Evolutionary conservation across 2,888 invertebrate genomes (phyloP).

Genomic region (Temnothorax ravouxi): DNA sequence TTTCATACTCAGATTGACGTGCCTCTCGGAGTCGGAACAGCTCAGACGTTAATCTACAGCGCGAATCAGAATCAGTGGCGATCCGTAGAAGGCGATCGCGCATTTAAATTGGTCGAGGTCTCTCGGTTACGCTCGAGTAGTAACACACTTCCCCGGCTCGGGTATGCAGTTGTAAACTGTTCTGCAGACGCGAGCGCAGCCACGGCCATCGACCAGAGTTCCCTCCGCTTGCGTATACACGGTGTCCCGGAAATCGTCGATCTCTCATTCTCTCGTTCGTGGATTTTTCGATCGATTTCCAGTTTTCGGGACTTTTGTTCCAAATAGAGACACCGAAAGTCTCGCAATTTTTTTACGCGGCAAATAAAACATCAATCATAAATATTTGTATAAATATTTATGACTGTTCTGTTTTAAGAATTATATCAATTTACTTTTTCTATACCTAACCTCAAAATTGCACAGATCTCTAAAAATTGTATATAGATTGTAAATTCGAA

Average conservation of each 20-base stretch:
- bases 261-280: neutral
- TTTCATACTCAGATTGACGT: slow-evolving; percentile 35
- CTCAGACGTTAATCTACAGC: slow-evolving; percentile 58
- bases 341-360: neutral
- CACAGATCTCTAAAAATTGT: neutral
- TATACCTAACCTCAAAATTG: neutral
- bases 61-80: slow-evolving; percentile 60
- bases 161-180: slow-evolving; percentile 70
- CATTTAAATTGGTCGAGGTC: slow-evolving; percentile 77
- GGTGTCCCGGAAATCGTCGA: slow-evolving; percentile 15
- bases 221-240: slow-evolving; percentile 54
- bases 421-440: neutral
- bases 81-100: slow-evolving; percentile 72
- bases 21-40: slow-evolving; percentile 11
- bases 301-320: neutral
- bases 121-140: slow-evolving; percentile 76
- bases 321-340: neutral
- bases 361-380: neutral
- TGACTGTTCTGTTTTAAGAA: slow-evolving; percentile 9
- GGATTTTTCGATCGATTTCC: neutral
- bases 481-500: neutral
- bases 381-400: slow-evolving; percentile 15
- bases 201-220: slow-evolving; percentile 73
- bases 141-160: slow-evolving; percentile 71
- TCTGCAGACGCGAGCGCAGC: slow-evolving; percentile 59